Percentiles rank a stretch among this genome's conserved stretches.
phyloP scores from a whole-genome alignment of 2,888 invertebrate genomes.

The Graphium colonna region DNA sequence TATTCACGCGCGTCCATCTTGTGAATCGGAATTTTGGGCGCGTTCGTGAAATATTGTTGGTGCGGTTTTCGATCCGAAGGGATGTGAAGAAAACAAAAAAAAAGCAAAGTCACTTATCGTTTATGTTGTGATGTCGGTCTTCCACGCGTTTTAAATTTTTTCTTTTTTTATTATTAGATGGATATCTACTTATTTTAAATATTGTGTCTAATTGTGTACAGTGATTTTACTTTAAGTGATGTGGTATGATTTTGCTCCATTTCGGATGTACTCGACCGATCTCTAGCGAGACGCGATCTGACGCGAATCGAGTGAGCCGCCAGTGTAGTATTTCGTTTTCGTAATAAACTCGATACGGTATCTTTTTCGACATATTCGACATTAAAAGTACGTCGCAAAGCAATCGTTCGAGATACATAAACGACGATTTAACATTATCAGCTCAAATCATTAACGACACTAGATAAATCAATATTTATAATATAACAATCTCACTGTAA shows the following conservation, averaged over 20 bases:
- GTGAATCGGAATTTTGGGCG: constrained; percentile 4
- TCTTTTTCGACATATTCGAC: constrained; percentile 25
- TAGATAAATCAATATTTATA: constrained; percentile 74
- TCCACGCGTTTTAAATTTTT: constrained; percentile 64
- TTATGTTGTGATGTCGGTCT: constrained; percentile 79
- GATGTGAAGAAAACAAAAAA: no score
- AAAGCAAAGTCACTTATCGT: constrained; percentile 51
- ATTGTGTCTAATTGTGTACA: constrained; percentile 57
- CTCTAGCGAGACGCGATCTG: constrained; percentile 27
- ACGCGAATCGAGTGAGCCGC: constrained; percentile 37
- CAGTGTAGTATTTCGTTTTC: constrained; percentile 18
- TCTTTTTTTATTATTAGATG: constrained; percentile 53
- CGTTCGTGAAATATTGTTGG: constrained; percentile 40
- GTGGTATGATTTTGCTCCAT: constrained; percentile 44
- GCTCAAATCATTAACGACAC: constrained; percentile 75
- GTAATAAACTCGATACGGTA: neutral
- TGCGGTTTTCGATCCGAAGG: constrained; percentile 55
- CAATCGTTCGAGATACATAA: constrained; percentile 35
- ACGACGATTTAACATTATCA: constrained; percentile 50
- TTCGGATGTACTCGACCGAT: constrained; percentile 39
- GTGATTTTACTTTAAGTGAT: constrained; percentile 47
- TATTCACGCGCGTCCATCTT: constrained; percentile 13
- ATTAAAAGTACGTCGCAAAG: constrained; percentile 37
- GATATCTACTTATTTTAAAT: constrained; percentile 61
- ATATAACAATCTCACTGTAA: constrained; percentile 76